Evolutionary conservation across 2,797 vertebrate species (phyloP).

Genomic region (Furcifer pardalis): DNA sequence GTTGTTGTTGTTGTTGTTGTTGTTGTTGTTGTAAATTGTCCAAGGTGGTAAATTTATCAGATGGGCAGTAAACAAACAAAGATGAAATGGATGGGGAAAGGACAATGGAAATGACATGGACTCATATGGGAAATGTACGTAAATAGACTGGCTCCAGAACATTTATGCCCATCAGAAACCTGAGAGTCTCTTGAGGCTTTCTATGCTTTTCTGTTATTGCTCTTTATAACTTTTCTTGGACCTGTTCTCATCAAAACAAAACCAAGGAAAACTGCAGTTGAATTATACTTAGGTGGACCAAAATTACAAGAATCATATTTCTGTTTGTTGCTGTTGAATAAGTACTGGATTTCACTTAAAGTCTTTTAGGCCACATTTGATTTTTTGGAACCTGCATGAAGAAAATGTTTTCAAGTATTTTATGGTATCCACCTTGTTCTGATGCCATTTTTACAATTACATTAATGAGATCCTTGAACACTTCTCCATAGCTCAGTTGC

Average conservation of each 20-base stretch:
- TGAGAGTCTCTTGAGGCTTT: neutral
- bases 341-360: neutral
- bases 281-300: constrained; percentile 1
- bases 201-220: neutral
- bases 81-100: neutral
- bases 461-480: neutral
- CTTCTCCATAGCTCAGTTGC: neutral
- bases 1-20: too few species aligned
- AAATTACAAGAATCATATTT: constrained; percentile 10
- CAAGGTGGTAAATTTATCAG: too few species aligned
- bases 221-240: constrained; percentile 2
- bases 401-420: neutral
- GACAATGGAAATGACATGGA: neutral
- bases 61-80: too few species aligned
- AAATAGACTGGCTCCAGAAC: neutral
- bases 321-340: neutral
- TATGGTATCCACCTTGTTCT: neutral
- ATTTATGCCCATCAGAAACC: neutral
- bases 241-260: neutral
- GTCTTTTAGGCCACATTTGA: neutral
- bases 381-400: neutral
- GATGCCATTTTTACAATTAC: constrained; percentile 21
- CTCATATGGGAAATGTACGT: neutral
- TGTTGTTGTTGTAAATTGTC: too few species aligned
- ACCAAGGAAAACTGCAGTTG: neutral